Evolutionary conservation across 2,797 vertebrate species (phyloP).

Genomic region (Limnodromus scolopaceus): DNA sequence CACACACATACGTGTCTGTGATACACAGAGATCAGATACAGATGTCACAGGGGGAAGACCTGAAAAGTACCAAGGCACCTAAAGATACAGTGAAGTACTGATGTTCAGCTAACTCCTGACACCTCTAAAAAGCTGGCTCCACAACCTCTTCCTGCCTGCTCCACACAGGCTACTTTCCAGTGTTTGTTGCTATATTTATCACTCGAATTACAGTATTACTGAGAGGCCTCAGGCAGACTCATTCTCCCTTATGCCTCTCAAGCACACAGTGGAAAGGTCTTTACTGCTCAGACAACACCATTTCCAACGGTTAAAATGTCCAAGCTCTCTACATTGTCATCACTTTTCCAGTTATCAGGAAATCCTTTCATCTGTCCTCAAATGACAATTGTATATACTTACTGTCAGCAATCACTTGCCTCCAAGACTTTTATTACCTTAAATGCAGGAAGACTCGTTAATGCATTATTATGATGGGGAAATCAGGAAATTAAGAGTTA

Average conservation of each 20-base stretch:
- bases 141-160: neutral
- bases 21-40: neutral
- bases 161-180: neutral
- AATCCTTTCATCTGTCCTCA: neutral
- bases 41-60: neutral
- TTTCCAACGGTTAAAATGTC: neutral
- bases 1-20: neutral
- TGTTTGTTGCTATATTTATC: constrained; percentile 56
- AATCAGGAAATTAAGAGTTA: constrained; percentile 18
- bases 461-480: neutral
- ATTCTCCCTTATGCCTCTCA: neutral
- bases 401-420: constrained; percentile 24
- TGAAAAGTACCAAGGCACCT: neutral
- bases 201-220: constrained; percentile 4
- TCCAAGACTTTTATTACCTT: constrained; percentile 17
- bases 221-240: constrained; percentile 23
- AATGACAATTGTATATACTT: neutral
- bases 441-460: neutral
- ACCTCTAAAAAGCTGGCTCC: neutral
- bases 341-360: neutral
- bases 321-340: neutral
- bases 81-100: neutral
- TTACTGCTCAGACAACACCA: neutral
- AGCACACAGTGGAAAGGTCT: neutral
- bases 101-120: neutral